A percentile compares a stretch with the other conserved stretches of the same genome.
These are phyloP conservation scores for Hoplostethus atlanticus DNA, from an alignment of 2,797 vertebrate genomes.

Conservation along the genomic window DNA sequence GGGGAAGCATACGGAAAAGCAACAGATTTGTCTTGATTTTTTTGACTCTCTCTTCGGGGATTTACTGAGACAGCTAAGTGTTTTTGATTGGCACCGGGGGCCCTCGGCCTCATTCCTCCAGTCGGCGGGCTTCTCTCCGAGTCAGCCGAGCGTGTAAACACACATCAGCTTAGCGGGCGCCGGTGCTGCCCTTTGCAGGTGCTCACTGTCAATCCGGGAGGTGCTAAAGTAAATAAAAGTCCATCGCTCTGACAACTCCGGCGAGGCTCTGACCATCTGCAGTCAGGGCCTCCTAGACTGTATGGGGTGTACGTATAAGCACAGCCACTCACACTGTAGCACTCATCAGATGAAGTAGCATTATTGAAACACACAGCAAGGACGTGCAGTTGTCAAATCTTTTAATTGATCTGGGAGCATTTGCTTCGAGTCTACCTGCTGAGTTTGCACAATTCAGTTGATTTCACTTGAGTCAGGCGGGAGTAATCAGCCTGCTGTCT, in stretches of 20 bases:
- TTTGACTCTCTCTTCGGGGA: constrained; percentile 27
- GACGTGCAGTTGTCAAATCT: constrained; percentile 16
- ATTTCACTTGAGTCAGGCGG: constrained; percentile 14
- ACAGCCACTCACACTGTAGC: not conserved
- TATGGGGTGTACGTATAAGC: not conserved
- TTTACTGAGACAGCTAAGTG: constrained; percentile 50
- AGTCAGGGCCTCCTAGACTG: constrained; percentile 8
- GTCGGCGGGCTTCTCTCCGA: constrained; percentile 40
- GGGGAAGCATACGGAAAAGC: constrained; percentile 38
- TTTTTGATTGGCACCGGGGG: constrained; percentile 56
- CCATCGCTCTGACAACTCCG: constrained; percentile 48
- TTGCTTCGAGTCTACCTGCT: constrained; percentile 16
- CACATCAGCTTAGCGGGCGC: constrained; percentile 60
- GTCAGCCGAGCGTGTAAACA: constrained; percentile 65
- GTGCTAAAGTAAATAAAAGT: constrained; percentile 68
- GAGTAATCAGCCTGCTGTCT: constrained; percentile 32
- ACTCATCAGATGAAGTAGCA: not conserved
- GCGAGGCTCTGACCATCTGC: constrained; percentile 48
- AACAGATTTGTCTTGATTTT: constrained; percentile 39
- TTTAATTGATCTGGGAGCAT: constrained; percentile 39
- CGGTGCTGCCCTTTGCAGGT: constrained; percentile 69
- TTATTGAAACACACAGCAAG: constrained; percentile 22
- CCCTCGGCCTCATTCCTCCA: constrained; percentile 60
- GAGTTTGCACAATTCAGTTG: constrained; percentile 22
- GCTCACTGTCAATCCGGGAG: constrained; percentile 70